These are phyloP conservation scores for Bemisia tabaci DNA, from an alignment of 1,140 invertebrate species.

Conservation along the genomic window DNA sequence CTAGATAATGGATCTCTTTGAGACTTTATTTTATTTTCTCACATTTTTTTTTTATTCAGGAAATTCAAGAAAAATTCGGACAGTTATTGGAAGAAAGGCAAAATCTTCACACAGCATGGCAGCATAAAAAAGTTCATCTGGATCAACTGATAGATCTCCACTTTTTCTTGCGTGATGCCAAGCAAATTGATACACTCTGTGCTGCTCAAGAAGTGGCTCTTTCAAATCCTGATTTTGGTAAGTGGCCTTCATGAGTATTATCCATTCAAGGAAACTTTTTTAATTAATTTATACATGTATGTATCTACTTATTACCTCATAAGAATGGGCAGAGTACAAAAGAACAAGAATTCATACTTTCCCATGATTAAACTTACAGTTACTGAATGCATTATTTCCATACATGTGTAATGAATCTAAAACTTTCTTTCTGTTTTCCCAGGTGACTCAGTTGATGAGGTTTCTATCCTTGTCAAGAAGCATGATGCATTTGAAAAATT, in stretches of 20 bases:
- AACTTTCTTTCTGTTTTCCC: conserved; percentile 1
- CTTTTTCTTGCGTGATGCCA: conserved; percentile 87
- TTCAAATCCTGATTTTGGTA: conserved; percentile 41
- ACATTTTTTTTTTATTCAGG: conserved; percentile 30
- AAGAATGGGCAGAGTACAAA: too few species aligned
- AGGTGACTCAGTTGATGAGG: conserved; percentile 64
- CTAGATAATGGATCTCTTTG: too few species aligned
- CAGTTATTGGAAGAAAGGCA: conserved; percentile 64
- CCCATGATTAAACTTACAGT: too few species aligned
- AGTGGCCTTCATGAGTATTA: conserved; percentile 21
- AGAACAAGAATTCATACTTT: too few species aligned
- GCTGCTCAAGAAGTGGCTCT: conserved; percentile 71
- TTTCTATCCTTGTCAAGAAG: conserved; percentile 72
- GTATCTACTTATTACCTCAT: too few species aligned
- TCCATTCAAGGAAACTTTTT: too few species aligned
- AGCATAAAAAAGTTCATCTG: conserved; percentile 74
- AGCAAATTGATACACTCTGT: conserved; percentile 80
- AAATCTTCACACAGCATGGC: conserved; percentile 70
- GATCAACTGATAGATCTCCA: conserved; percentile 91
- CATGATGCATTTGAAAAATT: conserved; percentile 84
- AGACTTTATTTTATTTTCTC: neutral
- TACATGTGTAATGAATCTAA: too few species aligned
- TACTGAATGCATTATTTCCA: too few species aligned
- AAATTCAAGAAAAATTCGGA: conserved; percentile 64
- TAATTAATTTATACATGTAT: too few species aligned